These are phyloP conservation scores for Phoebastria nigripes DNA, from an alignment of 2,797 vertebrate species.

Conservation along the genomic window DNA sequence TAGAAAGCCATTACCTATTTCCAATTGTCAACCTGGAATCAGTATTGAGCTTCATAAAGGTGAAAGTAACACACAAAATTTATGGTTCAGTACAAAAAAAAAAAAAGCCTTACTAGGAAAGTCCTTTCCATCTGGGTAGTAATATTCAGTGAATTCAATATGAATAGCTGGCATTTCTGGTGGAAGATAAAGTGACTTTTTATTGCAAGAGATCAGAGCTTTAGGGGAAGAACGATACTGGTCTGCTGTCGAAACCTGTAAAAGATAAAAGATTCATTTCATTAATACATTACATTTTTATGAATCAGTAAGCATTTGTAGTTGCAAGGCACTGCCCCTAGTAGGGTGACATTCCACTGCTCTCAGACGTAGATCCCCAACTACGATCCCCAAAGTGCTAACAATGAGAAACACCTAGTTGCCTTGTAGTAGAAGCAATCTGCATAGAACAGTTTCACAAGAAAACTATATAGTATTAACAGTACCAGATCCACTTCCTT, in stretches of 20 bases:
- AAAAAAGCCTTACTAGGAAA: constrained; percentile 86
- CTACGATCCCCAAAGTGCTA: not conserved
- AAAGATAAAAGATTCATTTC: not conserved
- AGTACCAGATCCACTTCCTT: not conserved
- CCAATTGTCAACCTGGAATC: not conserved
- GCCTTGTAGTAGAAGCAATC: not conserved
- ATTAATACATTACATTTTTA: not conserved
- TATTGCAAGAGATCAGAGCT: constrained; percentile 97
- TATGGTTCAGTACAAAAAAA: not conserved
- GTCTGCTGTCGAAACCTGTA: constrained; percentile 95
- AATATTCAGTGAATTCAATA: constrained; percentile 97
- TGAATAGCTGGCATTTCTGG: constrained; percentile 97
- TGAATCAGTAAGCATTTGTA: not conserved
- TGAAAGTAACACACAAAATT: not conserved
- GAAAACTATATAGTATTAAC: not conserved
- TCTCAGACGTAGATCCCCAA: not conserved
- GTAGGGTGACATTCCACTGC: not conserved
- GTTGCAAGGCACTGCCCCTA: not conserved
- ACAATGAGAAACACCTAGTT: not conserved
- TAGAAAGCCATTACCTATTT: not conserved
- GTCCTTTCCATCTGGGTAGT: constrained; percentile 96
- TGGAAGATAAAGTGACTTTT: constrained; percentile 95
- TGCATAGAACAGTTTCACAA: not conserved
- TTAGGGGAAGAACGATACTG: constrained; percentile 93
- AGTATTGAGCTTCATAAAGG: not conserved